These are phyloP conservation scores for Isichthys henryi DNA, from an alignment of 2,113 vertebrate genomes.

Conservation along the genomic window DNA sequence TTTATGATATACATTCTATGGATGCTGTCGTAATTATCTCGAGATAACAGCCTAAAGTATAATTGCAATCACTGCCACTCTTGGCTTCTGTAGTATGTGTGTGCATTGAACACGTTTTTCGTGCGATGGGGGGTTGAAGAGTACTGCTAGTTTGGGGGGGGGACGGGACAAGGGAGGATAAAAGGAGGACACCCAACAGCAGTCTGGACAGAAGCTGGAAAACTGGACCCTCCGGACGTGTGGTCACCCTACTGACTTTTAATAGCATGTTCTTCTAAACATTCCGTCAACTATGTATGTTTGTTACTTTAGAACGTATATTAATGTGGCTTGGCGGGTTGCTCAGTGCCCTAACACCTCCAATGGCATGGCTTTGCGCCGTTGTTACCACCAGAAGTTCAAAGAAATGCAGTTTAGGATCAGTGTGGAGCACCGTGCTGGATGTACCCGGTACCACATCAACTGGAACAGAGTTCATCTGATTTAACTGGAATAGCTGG, in stretches of 20 bases:
- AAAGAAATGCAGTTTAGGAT: neutral
- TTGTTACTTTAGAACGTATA: neutral
- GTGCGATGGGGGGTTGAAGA: neutral
- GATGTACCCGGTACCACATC: neutral
- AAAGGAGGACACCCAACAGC: neutral
- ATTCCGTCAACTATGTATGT: neutral
- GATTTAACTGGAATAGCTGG: neutral
- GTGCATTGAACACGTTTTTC: neutral
- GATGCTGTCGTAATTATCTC: neutral
- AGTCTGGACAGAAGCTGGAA: neutral
- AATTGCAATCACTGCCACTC: neutral
- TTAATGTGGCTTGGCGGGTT: neutral
- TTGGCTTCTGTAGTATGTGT: neutral
- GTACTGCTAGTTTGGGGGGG: neutral
- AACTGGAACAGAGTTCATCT: neutral
- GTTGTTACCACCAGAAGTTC: neutral
- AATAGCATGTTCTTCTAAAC: neutral
- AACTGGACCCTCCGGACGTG: neutral
- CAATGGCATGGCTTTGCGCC: neutral
- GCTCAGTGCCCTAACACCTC: neutral
- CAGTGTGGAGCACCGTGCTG: neutral
- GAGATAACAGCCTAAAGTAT: neutral
- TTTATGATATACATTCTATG: neutral
- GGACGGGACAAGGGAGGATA: neutral
- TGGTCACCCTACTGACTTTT: neutral